phyloP scores from a whole-genome alignment of 2,113 vertebrate species.

The Neodon shergylaensis region DNA sequence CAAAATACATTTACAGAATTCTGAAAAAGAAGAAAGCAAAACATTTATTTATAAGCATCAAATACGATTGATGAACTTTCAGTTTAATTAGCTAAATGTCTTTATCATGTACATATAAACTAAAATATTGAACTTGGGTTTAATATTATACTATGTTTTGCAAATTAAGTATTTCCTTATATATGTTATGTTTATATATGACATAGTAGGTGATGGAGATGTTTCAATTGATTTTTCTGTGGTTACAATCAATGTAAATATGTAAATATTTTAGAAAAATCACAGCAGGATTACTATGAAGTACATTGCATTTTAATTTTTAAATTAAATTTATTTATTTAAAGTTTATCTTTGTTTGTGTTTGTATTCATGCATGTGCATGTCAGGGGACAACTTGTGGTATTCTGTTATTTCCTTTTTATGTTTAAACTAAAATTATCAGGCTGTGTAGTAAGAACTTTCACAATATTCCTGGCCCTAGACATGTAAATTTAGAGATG shows the following conservation, averaged over 20 bases:
- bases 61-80: neutral
- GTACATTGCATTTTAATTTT: neutral
- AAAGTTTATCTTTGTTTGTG: neutral
- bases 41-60: neutral
- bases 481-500: neutral
- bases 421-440: neutral
- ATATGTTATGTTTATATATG: too few species aligned
- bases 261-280: neutral
- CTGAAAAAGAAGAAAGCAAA: neutral
- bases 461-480: neutral
- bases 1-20: too few species aligned
- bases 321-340: neutral
- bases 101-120: neutral
- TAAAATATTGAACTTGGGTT: neutral
- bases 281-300: neutral
- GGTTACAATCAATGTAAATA: neutral
- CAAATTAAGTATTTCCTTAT: too few species aligned
- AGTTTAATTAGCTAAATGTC: neutral
- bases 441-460: neutral
- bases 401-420: too few species aligned
- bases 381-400: too few species aligned
- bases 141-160: too few species aligned
- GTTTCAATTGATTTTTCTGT: neutral
- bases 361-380: neutral
- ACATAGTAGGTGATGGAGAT: too few species aligned